phyloP scores from a whole-genome alignment of 2,888 invertebrate genomes.

The Callyntrura guangdongensis region DNA sequence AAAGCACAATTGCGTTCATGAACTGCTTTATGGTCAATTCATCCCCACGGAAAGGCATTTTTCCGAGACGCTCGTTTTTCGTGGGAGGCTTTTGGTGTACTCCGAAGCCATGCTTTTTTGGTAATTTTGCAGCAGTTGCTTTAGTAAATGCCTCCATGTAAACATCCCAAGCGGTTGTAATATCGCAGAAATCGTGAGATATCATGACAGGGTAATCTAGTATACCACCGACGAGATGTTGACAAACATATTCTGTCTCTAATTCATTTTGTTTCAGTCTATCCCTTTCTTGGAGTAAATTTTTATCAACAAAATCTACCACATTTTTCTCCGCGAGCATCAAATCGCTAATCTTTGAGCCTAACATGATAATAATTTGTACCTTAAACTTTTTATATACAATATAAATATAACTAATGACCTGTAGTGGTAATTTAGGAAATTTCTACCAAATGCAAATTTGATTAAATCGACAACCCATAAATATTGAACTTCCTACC shows the following conservation, averaged over 20 bases:
- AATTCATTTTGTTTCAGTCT: constrained; percentile 83
- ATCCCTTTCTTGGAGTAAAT: constrained; percentile 84
- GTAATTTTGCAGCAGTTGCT: constrained; percentile 77
- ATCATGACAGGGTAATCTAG: constrained; percentile 84
- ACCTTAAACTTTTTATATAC: no score
- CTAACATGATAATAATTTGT: constrained; percentile 83
- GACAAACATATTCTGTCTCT: constrained; percentile 84
- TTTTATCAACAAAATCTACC: constrained; percentile 84
- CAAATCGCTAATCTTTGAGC: constrained; percentile 83
- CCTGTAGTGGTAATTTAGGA: no score
- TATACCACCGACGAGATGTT: constrained; percentile 83
- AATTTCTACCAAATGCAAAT: no score
- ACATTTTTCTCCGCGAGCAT: constrained; percentile 84
- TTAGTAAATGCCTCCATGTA: constrained; percentile 83
- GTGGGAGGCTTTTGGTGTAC: constrained; percentile 74
- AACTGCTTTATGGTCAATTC: constrained; percentile 84
- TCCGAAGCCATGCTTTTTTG: constrained; percentile 82
- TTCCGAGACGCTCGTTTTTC: constrained; percentile 82
- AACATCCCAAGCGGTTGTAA: constrained; percentile 84
- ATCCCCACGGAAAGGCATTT: constrained; percentile 84
- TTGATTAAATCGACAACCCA: no score
- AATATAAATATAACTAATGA: no score
- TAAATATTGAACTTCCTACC: no score
- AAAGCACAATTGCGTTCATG: constrained; percentile 82
- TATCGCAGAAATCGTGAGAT: constrained; percentile 84